phyloP scores from a whole-genome alignment of 2,888 invertebrate genomes.

The Anthophora plumipes region DNA sequence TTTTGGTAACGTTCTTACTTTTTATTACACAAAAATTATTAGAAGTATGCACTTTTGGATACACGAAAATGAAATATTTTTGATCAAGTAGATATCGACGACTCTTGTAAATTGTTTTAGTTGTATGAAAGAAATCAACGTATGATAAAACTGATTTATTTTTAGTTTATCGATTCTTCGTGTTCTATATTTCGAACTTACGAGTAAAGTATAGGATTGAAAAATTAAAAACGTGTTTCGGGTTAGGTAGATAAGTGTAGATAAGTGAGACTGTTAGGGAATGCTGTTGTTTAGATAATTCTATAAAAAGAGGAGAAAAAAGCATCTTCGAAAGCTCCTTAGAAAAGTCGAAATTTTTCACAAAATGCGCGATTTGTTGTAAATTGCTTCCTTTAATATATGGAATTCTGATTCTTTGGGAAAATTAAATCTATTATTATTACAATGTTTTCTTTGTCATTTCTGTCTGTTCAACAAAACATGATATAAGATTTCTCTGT shows the following conservation, averaged over 20 bases:
- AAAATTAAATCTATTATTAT: too few species aligned
- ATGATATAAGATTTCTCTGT: not conserved
- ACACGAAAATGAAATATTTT: too few species aligned
- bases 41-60: too few species aligned
- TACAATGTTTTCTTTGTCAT: too few species aligned
- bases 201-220: not conserved
- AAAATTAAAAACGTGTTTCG: not conserved
- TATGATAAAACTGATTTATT: not conserved
- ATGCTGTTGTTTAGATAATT: not conserved
- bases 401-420: too few species aligned
- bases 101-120: not conserved
- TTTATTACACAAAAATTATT: too few species aligned
- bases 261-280: not conserved
- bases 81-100: not conserved
- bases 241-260: too few species aligned
- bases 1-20: too few species aligned
- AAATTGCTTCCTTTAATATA: too few species aligned
- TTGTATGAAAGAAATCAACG: not conserved
- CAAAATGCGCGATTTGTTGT: too few species aligned
- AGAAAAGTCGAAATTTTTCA: not conserved
- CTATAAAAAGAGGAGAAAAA: too few species aligned
- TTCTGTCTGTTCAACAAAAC: not conserved
- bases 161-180: conserved; percentile 18
- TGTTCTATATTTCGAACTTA: not conserved
- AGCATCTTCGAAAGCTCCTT: too few species aligned